These are phyloP conservation scores for Aphelocoma californica DNA, from an alignment of 2,797 vertebrate species.

Conservation along the genomic window DNA sequence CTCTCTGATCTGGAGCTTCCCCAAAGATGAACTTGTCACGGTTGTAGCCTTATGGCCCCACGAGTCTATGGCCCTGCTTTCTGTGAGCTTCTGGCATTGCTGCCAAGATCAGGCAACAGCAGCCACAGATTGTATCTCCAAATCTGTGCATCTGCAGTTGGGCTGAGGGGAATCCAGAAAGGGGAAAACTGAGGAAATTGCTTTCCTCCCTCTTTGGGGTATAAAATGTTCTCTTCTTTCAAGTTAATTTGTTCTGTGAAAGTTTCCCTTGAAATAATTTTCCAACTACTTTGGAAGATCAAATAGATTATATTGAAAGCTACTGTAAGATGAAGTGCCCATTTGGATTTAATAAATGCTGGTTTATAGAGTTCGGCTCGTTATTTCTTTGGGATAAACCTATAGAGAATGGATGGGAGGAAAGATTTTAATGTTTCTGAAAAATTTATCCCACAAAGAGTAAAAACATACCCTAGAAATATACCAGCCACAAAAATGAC, in stretches of 20 bases:
- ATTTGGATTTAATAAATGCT: slow-evolving; percentile 55
- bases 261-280: slow-evolving; percentile 23
- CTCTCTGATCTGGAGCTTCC: background rate
- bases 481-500: slow-evolving; percentile 14
- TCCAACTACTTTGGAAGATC: slow-evolving; percentile 45
- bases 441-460: slow-evolving; percentile 6
- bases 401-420: slow-evolving; percentile 35
- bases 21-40: background rate
- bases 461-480: slow-evolving; percentile 36
- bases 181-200: slow-evolving; percentile 28
- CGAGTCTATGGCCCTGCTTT: background rate
- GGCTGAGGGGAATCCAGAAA: slow-evolving; percentile 20
- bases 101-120: background rate
- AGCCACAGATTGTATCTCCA: background rate
- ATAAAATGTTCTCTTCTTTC: slow-evolving; percentile 44
- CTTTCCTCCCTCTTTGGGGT: slow-evolving; percentile 45
- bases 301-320: slow-evolving; percentile 57
- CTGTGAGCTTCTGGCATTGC: background rate
- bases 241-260: slow-evolving; percentile 55
- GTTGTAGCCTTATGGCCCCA: background rate
- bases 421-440: slow-evolving; percentile 42
- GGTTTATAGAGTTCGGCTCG: slow-evolving; percentile 22
- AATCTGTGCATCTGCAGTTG: background rate
- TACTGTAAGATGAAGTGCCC: slow-evolving; percentile 32
- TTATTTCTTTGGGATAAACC: slow-evolving; percentile 48